A percentile compares a stretch with the other conserved stretches of the same genome.
phyloP scores from a whole-genome alignment of 2,797 vertebrate genomes.

The Poecilia wingei region DNA sequence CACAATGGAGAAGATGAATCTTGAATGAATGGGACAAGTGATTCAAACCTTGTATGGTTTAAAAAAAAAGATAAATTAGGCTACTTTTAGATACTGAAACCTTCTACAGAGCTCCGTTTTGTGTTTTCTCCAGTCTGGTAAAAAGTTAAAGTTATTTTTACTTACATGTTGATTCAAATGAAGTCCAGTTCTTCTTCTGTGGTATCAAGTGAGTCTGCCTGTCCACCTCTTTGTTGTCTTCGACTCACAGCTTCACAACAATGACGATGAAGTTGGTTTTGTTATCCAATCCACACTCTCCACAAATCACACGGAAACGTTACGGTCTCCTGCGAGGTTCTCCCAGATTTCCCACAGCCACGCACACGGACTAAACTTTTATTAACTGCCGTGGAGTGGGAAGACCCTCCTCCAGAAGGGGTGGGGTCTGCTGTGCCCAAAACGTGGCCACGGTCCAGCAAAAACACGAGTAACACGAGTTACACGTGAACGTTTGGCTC shows the following conservation, averaged over 20 bases:
- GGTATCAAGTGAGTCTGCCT: not conserved
- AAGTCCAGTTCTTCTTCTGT: slow-evolving; percentile 1
- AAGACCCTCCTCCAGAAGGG: not conserved
- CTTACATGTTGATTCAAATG: slow-evolving; percentile 44
- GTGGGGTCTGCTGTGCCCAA: slow-evolving; percentile 34
- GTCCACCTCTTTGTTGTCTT: not conserved
- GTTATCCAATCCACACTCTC: not conserved
- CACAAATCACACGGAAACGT: not conserved
- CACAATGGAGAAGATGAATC: not conserved
- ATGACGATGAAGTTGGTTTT: not conserved
- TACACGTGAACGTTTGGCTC: slow-evolving; percentile 52
- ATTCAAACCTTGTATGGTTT: not conserved
- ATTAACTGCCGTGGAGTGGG: slow-evolving; percentile 40
- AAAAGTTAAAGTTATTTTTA: slow-evolving; percentile 15
- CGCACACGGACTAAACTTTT: slow-evolving; percentile 19
- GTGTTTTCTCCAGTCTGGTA: not conserved
- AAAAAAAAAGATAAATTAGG: not conserved
- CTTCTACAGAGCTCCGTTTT: not conserved
- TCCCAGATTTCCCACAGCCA: slow-evolving; percentile 23
- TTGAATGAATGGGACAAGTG: not conserved
- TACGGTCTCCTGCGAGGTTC: not conserved
- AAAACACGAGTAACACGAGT: slow-evolving; percentile 53
- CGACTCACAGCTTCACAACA: not conserved
- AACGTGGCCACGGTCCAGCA: slow-evolving; percentile 60
- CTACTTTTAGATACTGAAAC: not conserved